Percentiles rank a stretch among this genome's conserved stretches.
phyloP scores from a whole-genome alignment of 2,888 invertebrate species.

The Aricia artaxerxes region DNA sequence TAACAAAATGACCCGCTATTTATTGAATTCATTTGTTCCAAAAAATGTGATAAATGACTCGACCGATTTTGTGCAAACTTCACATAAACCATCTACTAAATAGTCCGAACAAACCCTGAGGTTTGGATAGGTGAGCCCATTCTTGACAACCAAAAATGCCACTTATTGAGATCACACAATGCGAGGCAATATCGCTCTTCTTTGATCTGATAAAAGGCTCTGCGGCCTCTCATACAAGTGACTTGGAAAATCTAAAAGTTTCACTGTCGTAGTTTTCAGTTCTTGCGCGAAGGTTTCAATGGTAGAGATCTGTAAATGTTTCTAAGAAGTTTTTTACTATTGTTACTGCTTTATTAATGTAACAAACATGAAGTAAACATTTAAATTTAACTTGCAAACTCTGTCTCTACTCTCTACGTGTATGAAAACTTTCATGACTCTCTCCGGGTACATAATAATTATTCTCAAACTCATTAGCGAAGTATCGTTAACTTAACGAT shows the following conservation, averaged over 20 bases:
- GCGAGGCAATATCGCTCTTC: slow-evolving; percentile 16
- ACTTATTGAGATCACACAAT: neutral
- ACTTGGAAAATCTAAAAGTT: slow-evolving; percentile 21
- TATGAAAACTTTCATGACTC: neutral
- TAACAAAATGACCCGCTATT: no score
- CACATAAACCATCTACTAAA: no score
- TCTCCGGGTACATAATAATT: neutral
- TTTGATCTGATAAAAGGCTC: slow-evolving; percentile 29
- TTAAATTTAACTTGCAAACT: neutral
- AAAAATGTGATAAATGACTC: no score
- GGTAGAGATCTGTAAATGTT: neutral
- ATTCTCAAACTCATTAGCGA: slow-evolving; percentile 17
- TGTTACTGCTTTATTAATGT: neutral
- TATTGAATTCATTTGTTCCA: no score
- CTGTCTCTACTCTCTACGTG: neutral
- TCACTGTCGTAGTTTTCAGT: neutral
- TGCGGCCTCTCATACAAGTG: neutral
- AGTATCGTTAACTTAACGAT: neutral
- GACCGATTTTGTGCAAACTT: no score
- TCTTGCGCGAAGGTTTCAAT: neutral
- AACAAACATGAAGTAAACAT: neutral
- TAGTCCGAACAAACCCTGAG: no score
- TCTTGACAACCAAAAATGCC: no score
- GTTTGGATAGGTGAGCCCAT: no score
- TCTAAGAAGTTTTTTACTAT: no score